Conservation (phyloP, 1,140 invertebrate genomes). For the Lepidurus couesii region DNA sequence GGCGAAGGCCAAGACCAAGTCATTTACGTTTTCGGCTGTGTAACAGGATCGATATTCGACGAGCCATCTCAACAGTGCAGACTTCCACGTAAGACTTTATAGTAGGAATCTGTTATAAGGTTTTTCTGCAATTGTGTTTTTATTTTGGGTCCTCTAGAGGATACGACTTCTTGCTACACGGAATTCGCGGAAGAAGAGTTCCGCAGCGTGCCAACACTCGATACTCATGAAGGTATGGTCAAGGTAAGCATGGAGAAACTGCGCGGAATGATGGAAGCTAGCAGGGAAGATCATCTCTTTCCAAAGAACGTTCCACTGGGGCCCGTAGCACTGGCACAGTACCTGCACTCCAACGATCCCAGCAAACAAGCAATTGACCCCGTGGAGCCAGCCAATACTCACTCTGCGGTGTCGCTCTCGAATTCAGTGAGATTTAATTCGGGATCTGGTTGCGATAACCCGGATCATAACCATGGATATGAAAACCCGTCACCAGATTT, state of each 20-base stretch:
- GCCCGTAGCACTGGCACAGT: background rate
- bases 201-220: background rate
- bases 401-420: background rate
- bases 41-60: constrained; percentile 22
- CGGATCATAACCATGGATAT: background rate
- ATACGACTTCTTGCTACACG: background rate
- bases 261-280: background rate
- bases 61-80: constrained; percentile 19
- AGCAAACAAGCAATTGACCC: background rate
- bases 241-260: background rate
- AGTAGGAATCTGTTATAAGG: background rate
- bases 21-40: constrained; percentile 27
- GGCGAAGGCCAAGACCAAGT: constrained; percentile 1
- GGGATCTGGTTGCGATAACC: background rate
- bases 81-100: background rate
- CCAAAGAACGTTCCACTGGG: background rate
- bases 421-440: background rate
- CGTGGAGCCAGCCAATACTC: background rate
- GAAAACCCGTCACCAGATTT: background rate
- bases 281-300: background rate
- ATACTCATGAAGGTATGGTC: background rate
- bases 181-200: background rate
- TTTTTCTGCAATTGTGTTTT: background rate
- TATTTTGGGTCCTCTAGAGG: background rate
- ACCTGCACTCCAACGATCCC: background rate